phyloP scores from a whole-genome alignment of 2,797 vertebrate species.

The Botia kubotai region DNA sequence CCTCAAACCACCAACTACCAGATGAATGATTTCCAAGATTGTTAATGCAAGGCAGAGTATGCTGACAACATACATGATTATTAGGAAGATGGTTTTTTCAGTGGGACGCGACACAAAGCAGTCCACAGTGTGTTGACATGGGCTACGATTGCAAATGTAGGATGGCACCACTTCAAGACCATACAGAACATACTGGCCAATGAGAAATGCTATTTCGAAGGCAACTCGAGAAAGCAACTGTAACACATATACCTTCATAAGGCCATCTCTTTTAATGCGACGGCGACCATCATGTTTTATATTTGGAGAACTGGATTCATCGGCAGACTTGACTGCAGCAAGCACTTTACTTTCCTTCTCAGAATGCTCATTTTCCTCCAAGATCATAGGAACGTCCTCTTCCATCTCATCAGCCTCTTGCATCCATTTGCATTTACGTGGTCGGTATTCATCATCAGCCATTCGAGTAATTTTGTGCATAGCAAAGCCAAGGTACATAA shows the following conservation, averaged over 20 bases:
- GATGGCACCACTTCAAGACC: constrained; percentile 83
- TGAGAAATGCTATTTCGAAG: constrained; percentile 85
- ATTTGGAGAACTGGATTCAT: too few relatives aligned
- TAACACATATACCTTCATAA: constrained; percentile 88
- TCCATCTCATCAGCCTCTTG: constrained; percentile 86
- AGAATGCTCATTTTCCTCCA: constrained; percentile 71
- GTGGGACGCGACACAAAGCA: constrained; percentile 91
- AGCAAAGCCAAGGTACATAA: constrained; percentile 90
- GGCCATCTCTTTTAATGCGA: constrained; percentile 84
- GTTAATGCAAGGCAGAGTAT: constrained; percentile 84
- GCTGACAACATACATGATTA: constrained; percentile 75
- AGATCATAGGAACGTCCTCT: constrained; percentile 89
- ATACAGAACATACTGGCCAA: constrained; percentile 87
- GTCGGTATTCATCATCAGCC: constrained; percentile 69
- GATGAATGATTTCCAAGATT: constrained; percentile 83
- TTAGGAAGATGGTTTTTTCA: constrained; percentile 89
- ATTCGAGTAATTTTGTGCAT: constrained; percentile 86
- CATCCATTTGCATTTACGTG: constrained; percentile 62
- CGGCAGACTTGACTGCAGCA: too few relatives aligned
- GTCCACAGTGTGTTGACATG: constrained; percentile 88
- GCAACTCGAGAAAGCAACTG: constrained; percentile 83
- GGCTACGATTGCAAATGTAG: constrained; percentile 83
- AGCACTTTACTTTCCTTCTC: too few relatives aligned
- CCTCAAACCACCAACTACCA: constrained; percentile 81
- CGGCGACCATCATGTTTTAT: constrained; percentile 84